These are phyloP conservation scores for Ricordea florida DNA, from an alignment of 92 coral and sea anemone species.

Conservation along the genomic window DNA sequence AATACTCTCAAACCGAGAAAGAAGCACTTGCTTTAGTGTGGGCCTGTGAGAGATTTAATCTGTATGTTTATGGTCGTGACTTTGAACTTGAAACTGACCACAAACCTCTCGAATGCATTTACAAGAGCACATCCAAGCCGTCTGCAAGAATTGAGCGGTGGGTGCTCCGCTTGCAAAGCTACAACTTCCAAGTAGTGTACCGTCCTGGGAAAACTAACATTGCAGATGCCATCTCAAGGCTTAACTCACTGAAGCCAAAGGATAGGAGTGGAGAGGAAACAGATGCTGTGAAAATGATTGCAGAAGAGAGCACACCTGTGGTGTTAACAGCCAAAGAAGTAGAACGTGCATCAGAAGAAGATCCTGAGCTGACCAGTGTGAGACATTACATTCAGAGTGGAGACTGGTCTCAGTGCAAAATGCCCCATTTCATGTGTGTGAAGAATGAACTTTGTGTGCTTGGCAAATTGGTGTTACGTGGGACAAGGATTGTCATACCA, in stretches of 20 bases:
- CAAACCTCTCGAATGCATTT: conserved; percentile 45
- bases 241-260: not conserved
- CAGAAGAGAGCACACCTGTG: conserved; percentile 4
- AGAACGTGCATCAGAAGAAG: conserved; percentile 10
- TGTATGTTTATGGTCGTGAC: conserved; percentile 53
- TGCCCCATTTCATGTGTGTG: conserved; percentile 32
- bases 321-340: not conserved
- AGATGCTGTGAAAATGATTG: conserved; percentile 14
- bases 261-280: conserved; percentile 9
- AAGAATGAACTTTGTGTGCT: conserved; percentile 48
- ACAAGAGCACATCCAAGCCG: conserved; percentile 18
- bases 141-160: conserved; percentile 39
- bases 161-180: conserved; percentile 30
- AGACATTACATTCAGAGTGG: conserved; percentile 21
- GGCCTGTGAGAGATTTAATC: conserved; percentile 44
- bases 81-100: conserved; percentile 62
- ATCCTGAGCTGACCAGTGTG: conserved; percentile 3
- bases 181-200: conserved; percentile 23
- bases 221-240: conserved; percentile 37
- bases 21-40: conserved; percentile 46
- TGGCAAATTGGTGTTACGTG: conserved; percentile 51
- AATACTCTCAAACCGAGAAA: conserved; percentile 49
- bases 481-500: conserved; percentile 47
- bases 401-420: conserved; percentile 61
- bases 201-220: conserved; percentile 38